A percentile compares a stretch with the other conserved stretches of the same genome.
Evolutionary conservation across 1,140 invertebrate species (phyloP).

Genomic region (Drosophila murphyi): DNA sequence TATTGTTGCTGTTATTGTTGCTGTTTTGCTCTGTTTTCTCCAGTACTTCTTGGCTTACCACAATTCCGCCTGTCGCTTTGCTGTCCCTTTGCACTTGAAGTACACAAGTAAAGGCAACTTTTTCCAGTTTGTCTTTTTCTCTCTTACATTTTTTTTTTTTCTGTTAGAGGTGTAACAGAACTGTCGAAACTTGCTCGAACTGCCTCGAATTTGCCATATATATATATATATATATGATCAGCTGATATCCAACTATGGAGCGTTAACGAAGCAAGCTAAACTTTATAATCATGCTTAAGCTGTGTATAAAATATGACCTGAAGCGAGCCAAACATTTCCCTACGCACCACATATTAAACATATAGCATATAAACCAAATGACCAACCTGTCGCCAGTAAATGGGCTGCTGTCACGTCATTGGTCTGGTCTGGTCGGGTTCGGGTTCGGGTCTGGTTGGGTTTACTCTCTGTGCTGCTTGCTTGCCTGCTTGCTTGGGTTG

Average conservation of each 20-base stretch:
- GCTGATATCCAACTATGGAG: slow-evolving; percentile 24
- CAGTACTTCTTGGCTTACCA: slow-evolving; percentile 33
- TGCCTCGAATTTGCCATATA: slow-evolving; percentile 17
- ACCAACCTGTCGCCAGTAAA: slow-evolving; percentile 76
- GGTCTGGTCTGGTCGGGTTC: slow-evolving; percentile 20
- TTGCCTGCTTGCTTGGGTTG: slow-evolving; percentile 4
- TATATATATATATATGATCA: slow-evolving; percentile 3
- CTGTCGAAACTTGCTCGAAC: slow-evolving; percentile 69
- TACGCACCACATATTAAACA: slow-evolving; percentile 50
- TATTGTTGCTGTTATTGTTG: slow-evolving; percentile 20
- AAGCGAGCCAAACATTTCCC: slow-evolving; percentile 55
- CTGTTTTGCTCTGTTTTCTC: slow-evolving; percentile 15
- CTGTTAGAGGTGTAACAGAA: slow-evolving; percentile 54
- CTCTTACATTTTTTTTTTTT: slow-evolving; percentile 14
- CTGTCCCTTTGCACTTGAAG: slow-evolving; percentile 62
- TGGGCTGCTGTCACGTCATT: slow-evolving; percentile 74
- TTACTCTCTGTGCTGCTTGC: slow-evolving; percentile 26
- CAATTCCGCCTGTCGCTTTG: slow-evolving; percentile 42
- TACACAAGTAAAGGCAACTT: slow-evolving; percentile 62
- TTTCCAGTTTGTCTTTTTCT: slow-evolving; percentile 50
- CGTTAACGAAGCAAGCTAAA: slow-evolving; percentile 10
- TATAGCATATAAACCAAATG: slow-evolving; percentile 53
- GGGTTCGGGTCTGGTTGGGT: slow-evolving; percentile 15
- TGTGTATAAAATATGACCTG: slow-evolving; percentile 37
- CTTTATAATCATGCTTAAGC: slow-evolving; percentile 36